phyloP scores from a whole-genome alignment of 2,888 invertebrate species.

The Folsomia manolachei region DNA sequence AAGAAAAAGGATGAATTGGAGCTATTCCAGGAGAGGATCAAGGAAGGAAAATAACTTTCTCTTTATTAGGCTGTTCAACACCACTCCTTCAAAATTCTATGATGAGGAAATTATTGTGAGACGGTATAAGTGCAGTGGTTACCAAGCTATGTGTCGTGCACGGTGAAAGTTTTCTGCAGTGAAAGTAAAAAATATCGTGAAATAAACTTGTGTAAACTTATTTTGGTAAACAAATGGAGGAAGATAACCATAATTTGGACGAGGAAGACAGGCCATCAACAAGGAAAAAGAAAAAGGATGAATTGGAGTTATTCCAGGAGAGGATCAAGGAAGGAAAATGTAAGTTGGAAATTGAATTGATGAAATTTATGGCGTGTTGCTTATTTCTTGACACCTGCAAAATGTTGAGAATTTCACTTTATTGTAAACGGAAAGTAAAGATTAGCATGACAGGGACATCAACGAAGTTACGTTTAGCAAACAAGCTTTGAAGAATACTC shows the following conservation, averaged over 20 bases:
- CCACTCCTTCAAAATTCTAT: background rate
- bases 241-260: constrained; percentile 6
- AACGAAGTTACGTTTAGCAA: too few relatives aligned
- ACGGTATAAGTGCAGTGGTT: background rate
- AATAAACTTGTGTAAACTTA: background rate
- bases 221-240: constrained; percentile 5
- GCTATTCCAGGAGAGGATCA: constrained; percentile 45
- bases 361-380: too few relatives aligned
- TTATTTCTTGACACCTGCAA: too few relatives aligned
- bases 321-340: constrained; percentile 47
- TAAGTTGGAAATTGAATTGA: constrained; percentile 30
- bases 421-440: too few relatives aligned
- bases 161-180: background rate
- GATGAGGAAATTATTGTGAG: background rate
- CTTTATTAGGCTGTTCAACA: too few relatives aligned
- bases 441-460: too few relatives aligned
- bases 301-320: constrained; percentile 46
- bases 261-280: constrained; percentile 26
- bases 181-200: background rate
- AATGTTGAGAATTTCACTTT: too few relatives aligned
- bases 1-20: constrained; percentile 48
- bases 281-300: constrained; percentile 44
- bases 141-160: background rate
- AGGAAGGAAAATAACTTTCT: constrained; percentile 46
- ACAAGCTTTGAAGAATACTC: too few relatives aligned